phyloP scores from a whole-genome alignment of 2,113 vertebrate species.

The Furnarius figulus region DNA sequence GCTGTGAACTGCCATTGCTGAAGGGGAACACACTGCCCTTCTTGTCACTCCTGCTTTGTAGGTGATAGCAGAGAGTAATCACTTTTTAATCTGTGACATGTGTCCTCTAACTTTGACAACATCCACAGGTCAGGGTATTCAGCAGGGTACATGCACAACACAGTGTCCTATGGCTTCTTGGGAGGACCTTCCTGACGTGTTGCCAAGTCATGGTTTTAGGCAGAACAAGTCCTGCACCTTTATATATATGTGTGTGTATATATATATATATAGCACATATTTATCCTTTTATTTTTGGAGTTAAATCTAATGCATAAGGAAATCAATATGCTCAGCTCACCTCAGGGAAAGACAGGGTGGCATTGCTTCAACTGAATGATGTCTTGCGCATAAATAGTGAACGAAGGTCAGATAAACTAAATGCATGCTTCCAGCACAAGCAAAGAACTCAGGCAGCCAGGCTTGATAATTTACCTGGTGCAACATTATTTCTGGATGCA shows the following conservation, averaged over 20 bases:
- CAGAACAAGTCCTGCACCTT: neutral
- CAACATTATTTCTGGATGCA: neutral
- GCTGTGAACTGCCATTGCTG: neutral
- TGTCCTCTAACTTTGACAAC: neutral
- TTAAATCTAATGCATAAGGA: neutral
- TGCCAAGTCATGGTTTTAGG: neutral
- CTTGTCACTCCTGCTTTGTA: neutral
- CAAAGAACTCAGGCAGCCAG: neutral
- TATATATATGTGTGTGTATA: too few species aligned
- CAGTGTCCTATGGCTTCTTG: neutral
- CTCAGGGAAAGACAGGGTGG: neutral
- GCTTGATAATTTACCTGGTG: neutral
- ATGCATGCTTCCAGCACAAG: neutral
- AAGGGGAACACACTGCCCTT: neutral
- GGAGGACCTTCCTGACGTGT: neutral
- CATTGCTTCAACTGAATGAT: neutral
- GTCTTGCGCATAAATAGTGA: neutral
- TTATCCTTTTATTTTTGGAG: neutral
- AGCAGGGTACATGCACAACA: neutral
- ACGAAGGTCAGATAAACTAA: neutral
- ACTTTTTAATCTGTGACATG: neutral
- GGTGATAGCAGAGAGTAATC: neutral
- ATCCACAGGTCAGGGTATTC: neutral
- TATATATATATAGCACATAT: neutral
- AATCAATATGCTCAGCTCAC: neutral